Evolutionary conservation across 2,113 vertebrate genomes (phyloP), one percentile per base, ranked within the genome.

Genomic region (Larimichthys polyactis): DNA sequence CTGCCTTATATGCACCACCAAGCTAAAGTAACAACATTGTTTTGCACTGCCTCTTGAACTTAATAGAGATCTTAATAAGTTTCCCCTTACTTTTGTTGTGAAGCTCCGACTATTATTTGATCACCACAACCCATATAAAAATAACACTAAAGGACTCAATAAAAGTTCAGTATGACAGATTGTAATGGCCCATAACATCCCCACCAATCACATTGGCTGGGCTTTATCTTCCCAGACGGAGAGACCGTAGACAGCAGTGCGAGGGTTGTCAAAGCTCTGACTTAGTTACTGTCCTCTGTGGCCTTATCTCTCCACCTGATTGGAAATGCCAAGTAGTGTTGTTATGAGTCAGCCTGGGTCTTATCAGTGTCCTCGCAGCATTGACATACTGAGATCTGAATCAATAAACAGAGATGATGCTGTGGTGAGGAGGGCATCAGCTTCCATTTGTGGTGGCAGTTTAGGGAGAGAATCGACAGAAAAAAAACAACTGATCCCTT

Each of bases 301-400:
- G 51, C 15, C 27, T 40, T 57, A 66, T 73, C 78, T 65, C 40
- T 32, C 27, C 59, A 51, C 29, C 66, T 68, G 51, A 63, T 84
- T 68, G 32, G 22, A 71, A 52, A 57, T 3, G 46, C 16, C 55
- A 43, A 58, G 43, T 27, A 29, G 72, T 72, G 58, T 75, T 84
- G 32, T 36, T 75, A 71, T 55, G 78, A 81, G 66, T 59, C 55
- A 6, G 16, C 75, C 11, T 4, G 11, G 49, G 43, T 49, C 71
- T 74, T 63, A 74, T 62, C 58, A 40, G 27, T 11, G 44, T 22
- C 44, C 44, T 62, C 17, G 4, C 70, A 57, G 75, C 44, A 51
- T 74, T 48, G 81, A 69, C 70, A 63, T 63, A 57, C 36, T 11
- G 24, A 60, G 68, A 84, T 65, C 65, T 65, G 24, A 63, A 71